A percentile compares a stretch with the other conserved stretches of the same genome.
phyloP scores from a whole-genome alignment of 2,888 invertebrate species.

The Netelia virgata region DNA sequence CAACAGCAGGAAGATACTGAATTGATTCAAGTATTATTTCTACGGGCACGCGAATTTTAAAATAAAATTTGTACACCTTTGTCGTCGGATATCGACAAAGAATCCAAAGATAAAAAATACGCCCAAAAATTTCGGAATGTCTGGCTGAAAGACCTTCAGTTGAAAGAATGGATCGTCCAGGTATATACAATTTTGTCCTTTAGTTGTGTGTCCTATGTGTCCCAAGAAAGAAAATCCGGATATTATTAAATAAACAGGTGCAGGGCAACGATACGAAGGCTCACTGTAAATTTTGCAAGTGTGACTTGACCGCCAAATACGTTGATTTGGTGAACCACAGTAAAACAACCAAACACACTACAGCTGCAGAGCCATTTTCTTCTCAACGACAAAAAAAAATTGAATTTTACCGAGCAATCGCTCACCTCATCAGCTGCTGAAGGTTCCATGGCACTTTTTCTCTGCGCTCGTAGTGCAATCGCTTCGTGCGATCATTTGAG shows the following conservation, averaged over 20 bases:
- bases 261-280: slow-evolving; percentile 39
- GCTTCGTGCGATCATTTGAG: slow-evolving; percentile 55
- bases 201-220: background rate
- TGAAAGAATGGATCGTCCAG: slow-evolving; percentile 48
- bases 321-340: slow-evolving; percentile 58
- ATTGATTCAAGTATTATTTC: background rate
- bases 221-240: slow-evolving; percentile 1
- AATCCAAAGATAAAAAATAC: slow-evolving; percentile 21
- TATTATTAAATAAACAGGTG: slow-evolving; percentile 32
- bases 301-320: slow-evolving; percentile 45
- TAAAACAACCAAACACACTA: slow-evolving; percentile 51
- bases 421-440: slow-evolving; percentile 49
- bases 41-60: background rate
- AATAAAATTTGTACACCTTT: background rate
- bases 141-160: slow-evolving; percentile 25
- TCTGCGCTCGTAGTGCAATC: slow-evolving; percentile 58
- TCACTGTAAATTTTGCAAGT: slow-evolving; percentile 57
- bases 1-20: background rate
- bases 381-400: slow-evolving; percentile 47
- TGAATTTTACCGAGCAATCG: slow-evolving; percentile 49
- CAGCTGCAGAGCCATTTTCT: slow-evolving; percentile 59
- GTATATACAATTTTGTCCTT: background rate
- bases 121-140: slow-evolving; percentile 24
- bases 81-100: slow-evolving; percentile 18
- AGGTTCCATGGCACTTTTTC: slow-evolving; percentile 58